A percentile compares a stretch with the other conserved stretches of the same genome.
Conservation (phyloP, 1,140 invertebrate genomes). For the Tetranychus cinnabarinus region DNA sequence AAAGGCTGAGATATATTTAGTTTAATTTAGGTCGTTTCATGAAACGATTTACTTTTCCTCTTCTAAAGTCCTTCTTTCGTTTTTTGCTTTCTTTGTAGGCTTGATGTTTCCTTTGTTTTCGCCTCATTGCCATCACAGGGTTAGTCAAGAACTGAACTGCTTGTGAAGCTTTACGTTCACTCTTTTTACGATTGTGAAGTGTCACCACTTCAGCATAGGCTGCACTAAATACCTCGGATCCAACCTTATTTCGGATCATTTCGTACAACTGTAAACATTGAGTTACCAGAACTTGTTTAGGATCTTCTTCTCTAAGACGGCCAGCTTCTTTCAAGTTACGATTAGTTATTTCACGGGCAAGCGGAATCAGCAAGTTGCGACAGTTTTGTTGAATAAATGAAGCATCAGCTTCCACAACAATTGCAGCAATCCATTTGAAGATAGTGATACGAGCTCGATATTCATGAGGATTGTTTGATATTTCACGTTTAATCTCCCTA, state of each 20-base stretch:
- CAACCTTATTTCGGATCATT: background rate
- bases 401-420: conserved; percentile 24
- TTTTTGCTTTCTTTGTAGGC: background rate
- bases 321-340: conserved; percentile 2
- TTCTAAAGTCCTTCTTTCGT: background rate
- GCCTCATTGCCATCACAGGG: conserved; percentile 45
- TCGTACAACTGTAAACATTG: background rate
- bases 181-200: conserved; percentile 31
- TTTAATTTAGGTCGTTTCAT: too few relatives aligned
- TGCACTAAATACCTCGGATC: background rate
- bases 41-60: too few relatives aligned
- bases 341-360: conserved; percentile 33
- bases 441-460: conserved; percentile 32
- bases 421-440: conserved; percentile 45
- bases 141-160: conserved; percentile 32
- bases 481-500: conserved; percentile 43
- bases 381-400: conserved; percentile 20
- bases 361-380: conserved; percentile 29
- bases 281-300: background rate
- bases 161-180: conserved; percentile 36
- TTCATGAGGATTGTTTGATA: conserved; percentile 27
- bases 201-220: conserved; percentile 16
- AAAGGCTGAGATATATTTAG: too few relatives aligned
- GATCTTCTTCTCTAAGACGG: background rate
- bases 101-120: conserved; percentile 40